These are phyloP conservation scores for Tragelaphus scriptus DNA, from an alignment of 2,113 vertebrate genomes.

Conservation along the genomic window DNA sequence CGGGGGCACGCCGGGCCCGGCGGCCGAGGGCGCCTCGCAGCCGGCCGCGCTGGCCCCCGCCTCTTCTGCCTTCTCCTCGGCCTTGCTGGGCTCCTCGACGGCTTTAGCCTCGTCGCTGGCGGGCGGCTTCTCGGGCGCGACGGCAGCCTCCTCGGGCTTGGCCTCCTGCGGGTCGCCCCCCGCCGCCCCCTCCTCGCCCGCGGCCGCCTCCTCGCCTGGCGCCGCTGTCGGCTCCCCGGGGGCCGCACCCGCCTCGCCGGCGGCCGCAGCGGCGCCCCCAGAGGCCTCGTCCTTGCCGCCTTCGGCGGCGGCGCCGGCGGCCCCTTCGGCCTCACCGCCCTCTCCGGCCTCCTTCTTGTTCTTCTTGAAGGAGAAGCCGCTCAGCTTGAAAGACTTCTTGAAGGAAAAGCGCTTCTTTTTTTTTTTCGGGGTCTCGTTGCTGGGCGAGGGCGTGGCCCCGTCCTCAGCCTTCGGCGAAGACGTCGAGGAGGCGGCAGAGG, in stretches of 20 bases:
- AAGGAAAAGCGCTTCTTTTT: constrained; percentile 98
- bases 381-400: constrained; percentile 97
- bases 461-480: constrained; percentile 82
- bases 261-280: constrained; percentile 74
- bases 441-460: constrained; percentile 85
- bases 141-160: constrained; percentile 65
- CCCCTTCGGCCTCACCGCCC: constrained; percentile 83
- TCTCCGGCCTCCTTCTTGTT: constrained; percentile 93
- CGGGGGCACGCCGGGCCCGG: constrained; percentile 65
- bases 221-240: constrained; percentile 71
- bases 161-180: constrained; percentile 79
- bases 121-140: constrained; percentile 67
- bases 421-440: constrained; percentile 95
- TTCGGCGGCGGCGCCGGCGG: constrained; percentile 47
- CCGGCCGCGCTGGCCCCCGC: constrained; percentile 10
- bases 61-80: constrained; percentile 75
- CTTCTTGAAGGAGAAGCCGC: constrained; percentile 98
- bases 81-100: constrained; percentile 68
- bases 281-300: constrained; percentile 77
- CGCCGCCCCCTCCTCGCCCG: constrained; percentile 78
- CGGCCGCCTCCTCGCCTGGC: constrained; percentile 76
- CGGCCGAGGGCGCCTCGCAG: constrained; percentile 63
- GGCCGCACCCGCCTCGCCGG: constrained; percentile 72
- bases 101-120: constrained; percentile 47
- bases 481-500: constrained; percentile 69